Conservation (phyloP, 2,113 vertebrate genomes). For the Australoheros scitulus region DNA sequence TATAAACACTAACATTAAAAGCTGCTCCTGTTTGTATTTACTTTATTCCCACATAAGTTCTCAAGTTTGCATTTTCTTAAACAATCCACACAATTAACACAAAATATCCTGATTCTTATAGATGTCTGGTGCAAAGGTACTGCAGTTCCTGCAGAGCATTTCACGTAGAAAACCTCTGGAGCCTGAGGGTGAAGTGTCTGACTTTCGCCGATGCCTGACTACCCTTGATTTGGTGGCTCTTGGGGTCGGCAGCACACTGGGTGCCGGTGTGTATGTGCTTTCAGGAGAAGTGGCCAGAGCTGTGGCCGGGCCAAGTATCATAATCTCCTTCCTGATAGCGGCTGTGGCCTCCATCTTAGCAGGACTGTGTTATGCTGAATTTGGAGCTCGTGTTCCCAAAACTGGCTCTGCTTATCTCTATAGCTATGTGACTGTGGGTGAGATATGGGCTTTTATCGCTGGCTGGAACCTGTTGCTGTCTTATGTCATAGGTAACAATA, state of each 20-base stretch:
- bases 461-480: slow-evolving; percentile 90
- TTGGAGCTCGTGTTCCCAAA: slow-evolving; percentile 84
- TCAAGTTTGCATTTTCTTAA: background rate
- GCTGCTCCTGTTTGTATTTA: background rate
- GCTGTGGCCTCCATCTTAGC: slow-evolving; percentile 84
- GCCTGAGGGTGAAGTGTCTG: slow-evolving; percentile 69
- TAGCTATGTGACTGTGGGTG: slow-evolving; percentile 86
- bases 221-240: slow-evolving; percentile 83
- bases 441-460: slow-evolving; percentile 86
- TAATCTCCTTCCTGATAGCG: slow-evolving; percentile 87
- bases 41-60: background rate
- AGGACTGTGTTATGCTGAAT: slow-evolving; percentile 86
- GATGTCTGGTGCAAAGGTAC: slow-evolving; percentile 59
- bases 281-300: slow-evolving; percentile 86
- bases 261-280: slow-evolving; percentile 86
- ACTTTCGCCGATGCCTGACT: slow-evolving; percentile 82
- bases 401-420: slow-evolving; percentile 89
- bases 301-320: slow-evolving; percentile 83
- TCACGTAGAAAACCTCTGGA: slow-evolving; percentile 79
- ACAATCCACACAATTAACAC: background rate
- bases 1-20: background rate
- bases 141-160: slow-evolving; percentile 70
- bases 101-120: slow-evolving; percentile 18
- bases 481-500: slow-evolving; percentile 84
- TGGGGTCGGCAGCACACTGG: slow-evolving; percentile 87